A percentile compares a stretch with the other conserved stretches of the same genome.
Evolutionary conservation across 2,113 vertebrate genomes (phyloP).

Genomic region (Sinocyclocheilus rhinocerous): DNA sequence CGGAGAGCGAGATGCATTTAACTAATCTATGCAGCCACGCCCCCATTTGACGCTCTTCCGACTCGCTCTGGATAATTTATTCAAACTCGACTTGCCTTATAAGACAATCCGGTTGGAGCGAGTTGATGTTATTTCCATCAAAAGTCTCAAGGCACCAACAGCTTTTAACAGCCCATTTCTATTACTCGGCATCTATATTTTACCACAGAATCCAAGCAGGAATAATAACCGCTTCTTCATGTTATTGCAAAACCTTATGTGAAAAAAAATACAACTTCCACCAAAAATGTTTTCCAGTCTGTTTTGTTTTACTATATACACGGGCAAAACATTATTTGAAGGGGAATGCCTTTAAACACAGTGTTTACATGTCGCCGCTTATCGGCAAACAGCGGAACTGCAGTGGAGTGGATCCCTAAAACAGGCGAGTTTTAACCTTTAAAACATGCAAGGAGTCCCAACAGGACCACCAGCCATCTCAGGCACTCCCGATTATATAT

Average conservation of each 20-base stretch:
- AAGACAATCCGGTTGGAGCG: too few species aligned
- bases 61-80: too few species aligned
- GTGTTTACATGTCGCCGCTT: conserved; percentile 37
- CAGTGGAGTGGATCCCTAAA: neutral
- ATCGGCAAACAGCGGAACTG: conserved; percentile 12
- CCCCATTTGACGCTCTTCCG: too few species aligned
- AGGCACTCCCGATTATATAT: neutral
- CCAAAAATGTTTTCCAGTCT: neutral
- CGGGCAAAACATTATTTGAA: neutral
- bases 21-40: too few species aligned
- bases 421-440: neutral
- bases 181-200: conserved; percentile 2
- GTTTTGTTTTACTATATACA: neutral
- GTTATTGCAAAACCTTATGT: neutral
- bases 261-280: neutral
- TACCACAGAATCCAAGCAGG: neutral
- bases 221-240: neutral
- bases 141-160: too few species aligned
- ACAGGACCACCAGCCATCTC: neutral
- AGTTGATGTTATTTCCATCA: too few species aligned
- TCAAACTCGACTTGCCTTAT: too few species aligned
- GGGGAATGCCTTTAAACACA: neutral
- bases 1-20: too few species aligned
- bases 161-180: neutral
- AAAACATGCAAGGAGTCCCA: neutral